phyloP scores from a whole-genome alignment of 1,140 invertebrate genomes.

The Gonioctena quinquepunctata region DNA sequence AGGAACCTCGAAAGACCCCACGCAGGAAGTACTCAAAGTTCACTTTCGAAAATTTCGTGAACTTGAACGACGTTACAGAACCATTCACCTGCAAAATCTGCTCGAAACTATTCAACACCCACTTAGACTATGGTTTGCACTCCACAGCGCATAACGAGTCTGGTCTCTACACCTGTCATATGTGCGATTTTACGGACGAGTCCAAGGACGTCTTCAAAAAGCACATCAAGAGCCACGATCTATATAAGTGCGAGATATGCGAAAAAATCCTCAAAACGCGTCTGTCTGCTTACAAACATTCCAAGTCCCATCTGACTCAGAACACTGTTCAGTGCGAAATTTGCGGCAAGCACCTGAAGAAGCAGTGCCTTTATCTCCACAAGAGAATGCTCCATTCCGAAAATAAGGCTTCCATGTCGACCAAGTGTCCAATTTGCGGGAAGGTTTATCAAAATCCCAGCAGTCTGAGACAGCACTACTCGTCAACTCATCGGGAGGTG shows the following conservation, averaged over 20 bases:
- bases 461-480: slow-evolving; percentile 1
- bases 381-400: not conserved
- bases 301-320: slow-evolving; percentile 1
- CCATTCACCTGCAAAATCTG: slow-evolving; percentile 1
- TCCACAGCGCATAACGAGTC: not conserved
- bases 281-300: not conserved
- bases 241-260: not conserved
- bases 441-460: slow-evolving; percentile 1
- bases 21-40: not conserved
- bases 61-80: not conserved
- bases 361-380: not conserved
- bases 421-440: slow-evolving; percentile 4
- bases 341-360: slow-evolving; percentile 2
- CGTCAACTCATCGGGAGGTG: not conserved
- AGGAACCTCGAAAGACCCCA: not conserved
- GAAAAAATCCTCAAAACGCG: not conserved
- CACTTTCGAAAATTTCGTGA: not conserved
- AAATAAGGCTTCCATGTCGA: not conserved
- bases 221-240: not conserved
- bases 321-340: slow-evolving; percentile 1
- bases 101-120: not conserved
- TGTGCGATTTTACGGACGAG: not conserved
- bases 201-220: slow-evolving; percentile 4
- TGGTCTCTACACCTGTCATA: not conserved
- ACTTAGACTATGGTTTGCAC: not conserved